These are phyloP conservation scores for Cryptus armator DNA, from an alignment of 2,888 invertebrate genomes.

Conservation along the genomic window DNA sequence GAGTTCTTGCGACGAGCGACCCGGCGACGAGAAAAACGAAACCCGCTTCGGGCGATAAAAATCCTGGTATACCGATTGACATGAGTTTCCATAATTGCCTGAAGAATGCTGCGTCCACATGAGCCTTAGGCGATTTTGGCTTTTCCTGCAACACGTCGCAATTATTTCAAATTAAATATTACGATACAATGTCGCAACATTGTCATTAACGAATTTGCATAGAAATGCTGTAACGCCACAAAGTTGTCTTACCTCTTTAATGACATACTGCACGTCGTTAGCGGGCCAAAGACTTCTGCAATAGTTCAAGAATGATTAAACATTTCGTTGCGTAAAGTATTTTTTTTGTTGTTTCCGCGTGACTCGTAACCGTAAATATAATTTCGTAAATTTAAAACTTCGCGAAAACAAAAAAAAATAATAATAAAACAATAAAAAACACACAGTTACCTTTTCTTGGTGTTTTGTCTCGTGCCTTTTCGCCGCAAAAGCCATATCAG, in stretches of 20 bases:
- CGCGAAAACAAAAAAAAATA: background rate
- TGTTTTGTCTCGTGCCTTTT: slow-evolving; percentile 74
- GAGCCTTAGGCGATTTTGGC: slow-evolving; percentile 88
- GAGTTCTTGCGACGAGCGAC: slow-evolving; percentile 94
- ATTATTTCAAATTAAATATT: background rate
- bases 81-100: slow-evolving; percentile 89
- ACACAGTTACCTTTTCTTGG: slow-evolving; percentile 68
- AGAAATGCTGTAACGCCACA: background rate
- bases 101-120: slow-evolving; percentile 92
- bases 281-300: slow-evolving; percentile 87
- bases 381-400: background rate
- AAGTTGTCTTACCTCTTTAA: slow-evolving; percentile 87
- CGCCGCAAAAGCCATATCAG: slow-evolving; percentile 80
- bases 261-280: slow-evolving; percentile 92
- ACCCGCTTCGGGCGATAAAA: slow-evolving; percentile 92
- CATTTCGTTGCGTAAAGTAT: background rate
- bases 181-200: background rate
- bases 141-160: slow-evolving; percentile 79
- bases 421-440: too few relatives aligned
- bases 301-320: slow-evolving; percentile 67
- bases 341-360: background rate
- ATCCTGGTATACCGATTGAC: slow-evolving; percentile 89
- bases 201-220: background rate
- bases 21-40: slow-evolving; percentile 91
- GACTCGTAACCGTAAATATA: background rate